phyloP scores from a whole-genome alignment of 2,888 invertebrate genomes.

The Caenorhabditis angaria region DNA sequence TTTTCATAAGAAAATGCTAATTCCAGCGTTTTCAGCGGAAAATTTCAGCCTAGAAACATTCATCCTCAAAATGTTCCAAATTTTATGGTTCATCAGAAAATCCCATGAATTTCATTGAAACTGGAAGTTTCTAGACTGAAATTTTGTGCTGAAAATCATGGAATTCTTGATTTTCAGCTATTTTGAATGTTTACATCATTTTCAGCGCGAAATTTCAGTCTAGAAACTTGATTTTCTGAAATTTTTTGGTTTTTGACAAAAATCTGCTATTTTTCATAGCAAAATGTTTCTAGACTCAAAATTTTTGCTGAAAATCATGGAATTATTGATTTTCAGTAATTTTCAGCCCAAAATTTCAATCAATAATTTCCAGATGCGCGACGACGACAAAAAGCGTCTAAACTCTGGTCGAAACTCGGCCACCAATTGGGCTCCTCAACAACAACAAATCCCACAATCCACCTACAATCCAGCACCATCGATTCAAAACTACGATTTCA shows the following conservation, averaged over 20 bases:
- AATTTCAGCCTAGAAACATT: neutral
- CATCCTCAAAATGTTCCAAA: neutral
- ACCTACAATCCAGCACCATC: slow-evolving; percentile 39
- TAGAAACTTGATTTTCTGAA: too few species aligned
- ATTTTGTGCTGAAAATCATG: too few species aligned
- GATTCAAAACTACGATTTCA: slow-evolving; percentile 36
- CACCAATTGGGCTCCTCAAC: slow-evolving; percentile 37
- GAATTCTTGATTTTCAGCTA: too few species aligned
- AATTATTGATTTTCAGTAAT: too few species aligned
- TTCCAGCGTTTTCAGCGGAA: too few species aligned
- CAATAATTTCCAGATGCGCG: slow-evolving; percentile 48
- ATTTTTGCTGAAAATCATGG: neutral
- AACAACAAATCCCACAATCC: slow-evolving; percentile 21
- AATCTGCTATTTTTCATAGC: neutral
- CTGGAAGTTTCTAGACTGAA: too few species aligned
- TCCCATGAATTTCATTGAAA: too few species aligned
- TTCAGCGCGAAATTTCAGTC: too few species aligned
- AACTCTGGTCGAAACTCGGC: slow-evolving; percentile 46
- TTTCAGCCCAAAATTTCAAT: neutral
- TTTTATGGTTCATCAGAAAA: too few species aligned
- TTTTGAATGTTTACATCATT: too few species aligned
- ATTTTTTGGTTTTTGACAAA: too few species aligned
- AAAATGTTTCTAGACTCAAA: neutral
- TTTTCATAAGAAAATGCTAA: too few species aligned
- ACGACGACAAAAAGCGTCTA: slow-evolving; percentile 45